Evolutionary conservation across 64 coral and sea anemone genomes (phyloP).

Genomic region (Montipora cactus): DNA sequence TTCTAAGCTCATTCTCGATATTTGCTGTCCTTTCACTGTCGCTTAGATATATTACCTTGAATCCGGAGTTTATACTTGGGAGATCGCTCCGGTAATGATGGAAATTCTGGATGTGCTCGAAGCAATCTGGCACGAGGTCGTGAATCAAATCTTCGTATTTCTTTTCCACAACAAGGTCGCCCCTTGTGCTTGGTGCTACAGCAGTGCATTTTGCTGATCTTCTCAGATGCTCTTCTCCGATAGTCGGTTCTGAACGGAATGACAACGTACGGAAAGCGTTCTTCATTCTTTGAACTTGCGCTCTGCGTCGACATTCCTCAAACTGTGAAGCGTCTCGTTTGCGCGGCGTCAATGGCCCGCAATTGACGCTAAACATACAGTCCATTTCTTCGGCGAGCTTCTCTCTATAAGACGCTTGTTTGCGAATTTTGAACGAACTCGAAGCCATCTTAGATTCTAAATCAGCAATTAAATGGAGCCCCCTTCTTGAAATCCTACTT

Average conservation of each 20-base stretch:
- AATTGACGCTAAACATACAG: not conserved
- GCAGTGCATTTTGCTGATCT: not conserved
- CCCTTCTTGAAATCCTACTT: not conserved
- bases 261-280: conserved; percentile 7
- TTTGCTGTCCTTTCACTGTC: not conserved
- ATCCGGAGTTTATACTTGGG: conserved; percentile 3
- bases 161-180: not conserved
- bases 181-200: not conserved
- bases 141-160: conserved; percentile 15
- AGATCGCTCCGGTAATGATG: conserved; percentile 33
- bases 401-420: not conserved
- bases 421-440: not conserved
- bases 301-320: conserved; percentile 2
- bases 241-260: conserved; percentile 16
- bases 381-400: not conserved
- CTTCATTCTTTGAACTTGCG: conserved; percentile 12
- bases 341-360: not conserved
- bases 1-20: not conserved
- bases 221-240: not conserved
- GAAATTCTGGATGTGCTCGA: conserved; percentile 20
- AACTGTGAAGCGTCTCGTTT: conserved; percentile 23
- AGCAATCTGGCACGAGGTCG: conserved; percentile 3
- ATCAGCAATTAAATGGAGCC: not conserved
- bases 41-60: conserved; percentile 5
- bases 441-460: not conserved